Evolutionary conservation across 2,888 invertebrate genomes (phyloP), one percentile per base, ranked within the genome.

Genomic region (Himalopsyche kuldschensis): DNA sequence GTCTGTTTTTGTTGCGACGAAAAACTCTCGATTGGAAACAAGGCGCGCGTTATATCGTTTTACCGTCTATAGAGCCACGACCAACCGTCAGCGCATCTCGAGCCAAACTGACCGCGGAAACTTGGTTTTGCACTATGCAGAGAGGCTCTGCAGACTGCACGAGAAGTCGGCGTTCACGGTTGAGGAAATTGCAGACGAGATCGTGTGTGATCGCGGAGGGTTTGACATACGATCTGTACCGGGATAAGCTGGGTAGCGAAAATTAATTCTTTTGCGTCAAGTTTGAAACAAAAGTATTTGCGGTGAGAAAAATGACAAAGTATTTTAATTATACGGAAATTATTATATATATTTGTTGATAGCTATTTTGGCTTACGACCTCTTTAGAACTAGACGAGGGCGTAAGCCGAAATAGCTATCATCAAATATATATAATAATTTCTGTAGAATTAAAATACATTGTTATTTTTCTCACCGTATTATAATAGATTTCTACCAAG

Each of bases 61-160:
- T 11, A 15, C 15, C 24, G 24, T 24, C 55, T 3, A 55, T 20
- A 20, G 76, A 79, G 69, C 32, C 63, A 78, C 82, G 79, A 82
- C 82, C 75, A 69, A 17, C 75, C 41, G 27, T 27, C 30, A 78
- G 46, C 82, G 69, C 79, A 79, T 82, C 82, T 78, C 41, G 78
- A 69, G 82, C 82, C 75, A 82, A 79, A 82, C 82, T 82, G 79
- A 82, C 82, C 17, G 48, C 3, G 48, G 17, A 48, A 4, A 48
- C 48, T 48, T 17, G n/a, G 17, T 10, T 35, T 8, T 5, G 35
- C 8, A 10, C 41, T 41, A 15, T 41, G 55, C 55, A 20, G 24
- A 20, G 48, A 55, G 55, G 5, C 55, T 55, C 15, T 55, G 55
- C 20, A n/a, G 20, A 20, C 24, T 55, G 55, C 55, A 55, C 24